Conservation (phyloP, 2,888 invertebrate species). For the Dolichomitus sp. region DNA sequence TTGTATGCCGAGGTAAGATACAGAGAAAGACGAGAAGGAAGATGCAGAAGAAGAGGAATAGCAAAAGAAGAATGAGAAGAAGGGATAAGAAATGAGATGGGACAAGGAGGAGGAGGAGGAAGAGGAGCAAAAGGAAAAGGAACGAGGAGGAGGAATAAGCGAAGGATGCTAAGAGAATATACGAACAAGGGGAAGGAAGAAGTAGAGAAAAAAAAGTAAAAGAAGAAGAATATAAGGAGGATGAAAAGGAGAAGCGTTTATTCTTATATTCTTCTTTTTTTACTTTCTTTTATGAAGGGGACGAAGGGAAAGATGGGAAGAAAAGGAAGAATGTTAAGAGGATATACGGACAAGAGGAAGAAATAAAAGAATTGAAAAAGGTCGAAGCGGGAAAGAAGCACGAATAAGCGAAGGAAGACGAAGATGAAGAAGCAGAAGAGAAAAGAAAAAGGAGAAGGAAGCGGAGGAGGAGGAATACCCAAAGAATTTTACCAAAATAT, state of each 20-base stretch:
- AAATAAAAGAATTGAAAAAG: not conserved
- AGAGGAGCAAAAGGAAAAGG: not conserved
- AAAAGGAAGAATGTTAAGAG: conserved; percentile 21
- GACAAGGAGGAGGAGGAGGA: not conserved
- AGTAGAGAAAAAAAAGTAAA: conserved; percentile 36
- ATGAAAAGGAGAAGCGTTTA: no score
- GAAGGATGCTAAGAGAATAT: conserved; percentile 29
- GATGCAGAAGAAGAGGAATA: conserved; percentile 27
- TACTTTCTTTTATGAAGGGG: no score
- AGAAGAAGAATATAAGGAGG: conserved; percentile 45
- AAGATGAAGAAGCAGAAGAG: no score
- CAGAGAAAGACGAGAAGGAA: conserved; percentile 2
- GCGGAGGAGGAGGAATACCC: no score
- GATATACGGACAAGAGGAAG: conserved; percentile 30
- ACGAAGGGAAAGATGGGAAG: no score
- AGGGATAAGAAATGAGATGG: conserved; percentile 15
- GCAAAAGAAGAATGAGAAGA: conserved; percentile 11
- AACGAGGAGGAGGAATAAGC: conserved; percentile 33
- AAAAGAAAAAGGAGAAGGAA: no score
- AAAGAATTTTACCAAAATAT: no score
- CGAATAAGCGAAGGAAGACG: no score
- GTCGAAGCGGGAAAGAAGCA: no score
- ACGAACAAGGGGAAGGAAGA: conserved; percentile 24
- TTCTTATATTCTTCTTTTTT: no score
- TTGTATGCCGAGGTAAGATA: conserved; percentile 18